Evolutionary conservation across 2,888 invertebrate species (phyloP), one percentile per base, ranked within the genome.

Genomic region (Drosophila peninsularis): DNA sequence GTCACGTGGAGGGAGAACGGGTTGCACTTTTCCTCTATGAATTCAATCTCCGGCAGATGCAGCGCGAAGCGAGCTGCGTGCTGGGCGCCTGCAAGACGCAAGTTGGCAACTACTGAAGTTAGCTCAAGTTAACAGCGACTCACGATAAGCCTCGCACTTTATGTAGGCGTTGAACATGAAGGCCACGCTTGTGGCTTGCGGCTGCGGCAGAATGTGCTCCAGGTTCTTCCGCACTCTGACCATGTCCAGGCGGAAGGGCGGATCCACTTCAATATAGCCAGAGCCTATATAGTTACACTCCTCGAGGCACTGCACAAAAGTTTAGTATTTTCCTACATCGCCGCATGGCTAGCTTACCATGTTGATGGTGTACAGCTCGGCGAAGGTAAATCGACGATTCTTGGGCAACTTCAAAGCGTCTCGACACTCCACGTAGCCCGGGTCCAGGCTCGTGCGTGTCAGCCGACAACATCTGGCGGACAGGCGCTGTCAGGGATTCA

Each of bases 231-330:
- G 34, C 5, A 87, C 60, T 13, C 66, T 67, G 21, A 11, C 37
- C 54, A 78, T 45, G 60, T 88, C 87, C 58, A 88, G 34, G 0
- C 52, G 60, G 55, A 50, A 81, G 2, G 88, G 87, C 1, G 87
- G 84, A 61, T 82, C 82, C 9, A 66, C 61, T 3, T 80, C 81
- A 2, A 65, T 78, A 41, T 88, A 88, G 9, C 88, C 88, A 5
- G 70, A 75, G 54, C 62, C 55, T 3, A 88, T 62, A 41, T 45
- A 88, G 52, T 80, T 81, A 53, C 89, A 88, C 67, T 88, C 88
- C 64, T 88, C 87, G 45, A 87, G 50, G 67, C 88, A 88, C 88
- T 88, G 45, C 17, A 14, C 34, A 36, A 49, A 10, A 21, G 21
- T 37, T 7, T 13, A 21, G 1, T 3, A 1, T 13, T 13, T 30